These are phyloP conservation scores for Ibycter americanus DNA, from an alignment of 2,797 vertebrate genomes.

Conservation along the genomic window DNA sequence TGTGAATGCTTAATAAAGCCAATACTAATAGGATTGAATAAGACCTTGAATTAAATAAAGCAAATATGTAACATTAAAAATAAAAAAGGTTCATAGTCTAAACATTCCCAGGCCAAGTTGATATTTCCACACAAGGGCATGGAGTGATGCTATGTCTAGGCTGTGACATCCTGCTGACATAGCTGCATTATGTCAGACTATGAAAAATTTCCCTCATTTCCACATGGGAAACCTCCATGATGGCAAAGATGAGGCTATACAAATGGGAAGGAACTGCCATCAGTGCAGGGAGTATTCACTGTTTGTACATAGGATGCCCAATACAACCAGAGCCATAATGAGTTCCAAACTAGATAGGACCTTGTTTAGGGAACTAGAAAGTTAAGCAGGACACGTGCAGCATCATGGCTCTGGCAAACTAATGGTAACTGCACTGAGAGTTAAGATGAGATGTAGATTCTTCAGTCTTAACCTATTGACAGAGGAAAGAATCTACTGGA, in stretches of 20 bases:
- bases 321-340: not conserved
- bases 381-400: not conserved
- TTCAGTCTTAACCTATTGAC: not conserved
- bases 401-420: not conserved
- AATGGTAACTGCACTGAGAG: not conserved
- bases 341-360: not conserved
- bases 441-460: not conserved
- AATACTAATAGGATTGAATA: not conserved
- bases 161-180: not conserved
- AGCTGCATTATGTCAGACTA: not conserved
- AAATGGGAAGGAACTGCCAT: not conserved
- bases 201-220: not conserved
- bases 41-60: not conserved
- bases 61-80: not conserved
- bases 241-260: not conserved
- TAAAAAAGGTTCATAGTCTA: not conserved
- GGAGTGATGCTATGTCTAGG: not conserved
- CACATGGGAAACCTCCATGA: not conserved
- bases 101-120: not conserved
- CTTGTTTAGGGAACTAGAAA: not conserved
- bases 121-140: not conserved
- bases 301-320: not conserved
- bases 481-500: not conserved
- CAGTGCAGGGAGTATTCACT: not conserved
- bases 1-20: not conserved